These are phyloP conservation scores for Dromaius novaehollandiae DNA, from an alignment of 2,113 vertebrate species.

Conservation along the genomic window DNA sequence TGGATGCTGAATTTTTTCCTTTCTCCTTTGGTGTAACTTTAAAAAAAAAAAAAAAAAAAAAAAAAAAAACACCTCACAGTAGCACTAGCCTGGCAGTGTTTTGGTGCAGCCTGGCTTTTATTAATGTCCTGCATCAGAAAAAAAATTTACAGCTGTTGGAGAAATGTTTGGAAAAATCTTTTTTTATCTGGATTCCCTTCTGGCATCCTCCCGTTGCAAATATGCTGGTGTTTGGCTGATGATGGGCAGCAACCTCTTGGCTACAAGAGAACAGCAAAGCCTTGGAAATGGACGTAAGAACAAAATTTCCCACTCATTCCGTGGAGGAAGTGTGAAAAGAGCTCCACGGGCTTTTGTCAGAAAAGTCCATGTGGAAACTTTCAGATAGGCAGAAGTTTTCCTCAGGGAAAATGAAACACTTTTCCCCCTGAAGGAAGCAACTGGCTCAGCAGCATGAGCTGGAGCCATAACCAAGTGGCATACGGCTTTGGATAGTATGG, in stretches of 20 bases:
- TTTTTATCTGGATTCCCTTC: slow-evolving; percentile 42
- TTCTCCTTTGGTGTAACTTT: slow-evolving; percentile 47
- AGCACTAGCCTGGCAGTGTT: slow-evolving; percentile 57
- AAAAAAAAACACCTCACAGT: slow-evolving; percentile 31
- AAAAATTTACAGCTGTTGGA: slow-evolving; percentile 69
- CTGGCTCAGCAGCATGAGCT: neutral
- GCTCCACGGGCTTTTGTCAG: neutral
- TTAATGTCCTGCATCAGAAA: slow-evolving; percentile 67
- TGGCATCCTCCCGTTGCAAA: slow-evolving; percentile 27
- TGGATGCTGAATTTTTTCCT: slow-evolving; percentile 55
- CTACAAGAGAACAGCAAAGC: neutral
- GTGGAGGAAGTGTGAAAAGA: neutral
- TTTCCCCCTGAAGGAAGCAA: slow-evolving; percentile 1
- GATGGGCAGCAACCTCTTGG: neutral
- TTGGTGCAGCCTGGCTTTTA: slow-evolving; percentile 78
- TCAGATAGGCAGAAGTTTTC: neutral
- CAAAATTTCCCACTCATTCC: neutral
- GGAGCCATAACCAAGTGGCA: neutral
- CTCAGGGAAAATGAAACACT: neutral
- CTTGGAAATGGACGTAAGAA: neutral
- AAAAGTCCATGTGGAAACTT: neutral
- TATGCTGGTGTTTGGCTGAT: neutral
- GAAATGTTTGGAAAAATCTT: slow-evolving; percentile 65
- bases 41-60: neutral
- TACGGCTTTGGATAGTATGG: accelerated